These are phyloP conservation scores for Mormyrops boulengeri DNA, from an alignment of 2,797 vertebrate species.

Conservation along the genomic window DNA sequence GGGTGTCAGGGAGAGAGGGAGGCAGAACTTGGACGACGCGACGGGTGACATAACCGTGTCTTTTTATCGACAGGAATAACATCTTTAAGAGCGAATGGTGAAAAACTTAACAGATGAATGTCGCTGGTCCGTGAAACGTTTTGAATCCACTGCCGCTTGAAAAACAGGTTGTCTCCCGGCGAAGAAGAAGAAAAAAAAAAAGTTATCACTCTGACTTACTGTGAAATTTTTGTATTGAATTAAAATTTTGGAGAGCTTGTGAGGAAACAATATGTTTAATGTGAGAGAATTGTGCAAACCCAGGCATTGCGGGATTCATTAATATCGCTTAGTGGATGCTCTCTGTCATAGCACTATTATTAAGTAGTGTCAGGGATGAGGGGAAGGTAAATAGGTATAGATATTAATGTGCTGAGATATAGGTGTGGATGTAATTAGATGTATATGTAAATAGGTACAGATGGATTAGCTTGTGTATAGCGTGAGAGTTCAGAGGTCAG, in stretches of 20 bases:
- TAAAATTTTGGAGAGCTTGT: constrained; percentile 4
- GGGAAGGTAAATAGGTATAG: not conserved
- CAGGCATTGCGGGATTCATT: not conserved
- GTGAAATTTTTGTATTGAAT: constrained; percentile 11
- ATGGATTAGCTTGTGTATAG: not conserved
- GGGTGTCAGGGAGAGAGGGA: constrained; percentile 19
- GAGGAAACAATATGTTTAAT: constrained; percentile 16
- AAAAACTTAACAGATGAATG: constrained; percentile 16
- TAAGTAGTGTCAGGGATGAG: not conserved
- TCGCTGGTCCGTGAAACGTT: not conserved
- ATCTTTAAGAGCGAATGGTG: constrained; percentile 20
- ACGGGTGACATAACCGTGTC: constrained; percentile 17
- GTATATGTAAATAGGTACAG: not conserved
- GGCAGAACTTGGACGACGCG: constrained; percentile 22
- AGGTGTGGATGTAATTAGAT: not conserved
- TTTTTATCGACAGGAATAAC: constrained; percentile 16
- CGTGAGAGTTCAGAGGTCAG: not conserved
- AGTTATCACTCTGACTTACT: constrained; percentile 6
- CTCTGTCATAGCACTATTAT: not conserved
- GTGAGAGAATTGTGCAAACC: not conserved
- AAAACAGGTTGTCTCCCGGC: not conserved
- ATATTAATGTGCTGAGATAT: not conserved
- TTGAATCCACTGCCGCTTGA: not conserved
- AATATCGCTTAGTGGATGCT: not conserved
- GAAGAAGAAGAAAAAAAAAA: not conserved